Evolutionary conservation across 2,888 invertebrate species (phyloP).

Genomic region (Emmelina monodactyla): DNA sequence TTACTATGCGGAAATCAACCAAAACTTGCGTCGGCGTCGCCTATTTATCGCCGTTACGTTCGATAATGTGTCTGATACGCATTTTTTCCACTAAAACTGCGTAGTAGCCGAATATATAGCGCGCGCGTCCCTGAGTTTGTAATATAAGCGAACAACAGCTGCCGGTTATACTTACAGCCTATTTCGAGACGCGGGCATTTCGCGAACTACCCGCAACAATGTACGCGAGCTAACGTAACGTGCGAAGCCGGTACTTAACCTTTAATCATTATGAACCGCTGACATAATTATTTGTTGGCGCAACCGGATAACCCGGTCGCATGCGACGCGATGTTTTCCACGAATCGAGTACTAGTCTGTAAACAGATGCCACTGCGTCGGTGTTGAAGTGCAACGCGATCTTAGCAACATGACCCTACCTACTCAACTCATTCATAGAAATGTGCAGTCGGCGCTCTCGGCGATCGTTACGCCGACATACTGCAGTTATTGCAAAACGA

Average conservation of each 20-base stretch:
- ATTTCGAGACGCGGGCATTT: conserved; percentile 46
- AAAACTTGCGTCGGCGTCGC: conserved; percentile 50
- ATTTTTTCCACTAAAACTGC: conserved; percentile 32
- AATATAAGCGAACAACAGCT: conserved; percentile 33
- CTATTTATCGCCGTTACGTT: conserved; percentile 49
- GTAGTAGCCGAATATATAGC: conserved; percentile 36
- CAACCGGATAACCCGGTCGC: conserved; percentile 42
- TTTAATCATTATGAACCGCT: conserved; percentile 44
- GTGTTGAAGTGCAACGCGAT: conserved; percentile 34
- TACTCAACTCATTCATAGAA: conserved; percentile 45
- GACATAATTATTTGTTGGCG: conserved; percentile 54
- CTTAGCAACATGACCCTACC: conserved; percentile 28
- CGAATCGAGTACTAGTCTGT: conserved; percentile 38
- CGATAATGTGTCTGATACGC: conserved; percentile 43
- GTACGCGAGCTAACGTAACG: conserved; percentile 21
- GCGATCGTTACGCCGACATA: conserved; percentile 26
- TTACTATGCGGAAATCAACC: conserved; percentile 58
- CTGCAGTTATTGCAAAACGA: conserved; percentile 27
- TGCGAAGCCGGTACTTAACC: conserved; percentile 26
- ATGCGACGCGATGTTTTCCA: conserved; percentile 32
- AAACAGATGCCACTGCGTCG: conserved; percentile 31
- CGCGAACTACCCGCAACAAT: conserved; percentile 9
- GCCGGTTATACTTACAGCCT: conserved; percentile 49
- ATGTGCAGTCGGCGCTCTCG: conserved; percentile 25
- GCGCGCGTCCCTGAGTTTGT: conserved; percentile 44